phyloP scores from a whole-genome alignment of 2,888 invertebrate species.

The Cactoblastis cactorum region DNA sequence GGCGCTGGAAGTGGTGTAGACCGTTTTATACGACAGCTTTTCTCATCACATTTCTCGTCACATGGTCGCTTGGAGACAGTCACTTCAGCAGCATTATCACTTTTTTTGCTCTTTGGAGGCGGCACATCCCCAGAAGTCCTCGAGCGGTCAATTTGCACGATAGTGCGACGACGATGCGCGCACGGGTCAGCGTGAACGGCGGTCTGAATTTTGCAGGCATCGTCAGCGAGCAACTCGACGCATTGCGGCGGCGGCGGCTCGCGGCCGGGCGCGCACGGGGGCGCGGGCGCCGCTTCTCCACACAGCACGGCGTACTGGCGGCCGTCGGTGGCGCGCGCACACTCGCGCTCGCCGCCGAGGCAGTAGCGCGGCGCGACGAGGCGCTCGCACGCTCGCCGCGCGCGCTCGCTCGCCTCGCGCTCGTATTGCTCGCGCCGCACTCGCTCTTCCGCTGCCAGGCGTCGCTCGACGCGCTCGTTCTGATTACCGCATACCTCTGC shows the following conservation, averaged over 20 bases:
- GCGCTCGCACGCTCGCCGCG: conserved; percentile 5
- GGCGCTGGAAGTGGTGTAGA: neutral
- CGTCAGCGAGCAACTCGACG: conserved; percentile 31
- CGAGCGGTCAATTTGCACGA: conserved; percentile 3
- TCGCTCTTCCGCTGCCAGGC: conserved; percentile 28
- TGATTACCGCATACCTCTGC: conserved; percentile 19
- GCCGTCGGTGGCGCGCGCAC: conserved; percentile 39
- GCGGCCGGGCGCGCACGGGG: conserved; percentile 8
- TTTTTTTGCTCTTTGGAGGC: neutral
- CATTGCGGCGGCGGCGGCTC: conserved; percentile 30
- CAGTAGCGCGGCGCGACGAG: conserved; percentile 11
- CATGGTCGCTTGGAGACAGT: neutral
- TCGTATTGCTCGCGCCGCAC: conserved; percentile 32
- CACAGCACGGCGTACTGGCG: conserved; percentile 27
- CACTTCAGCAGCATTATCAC: neutral
- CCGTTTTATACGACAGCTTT: neutral
- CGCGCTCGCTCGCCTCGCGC: conserved; percentile 25
- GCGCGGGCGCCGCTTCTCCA: conserved; percentile 12
- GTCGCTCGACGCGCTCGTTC: conserved; percentile 32
- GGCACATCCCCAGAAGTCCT: neutral
- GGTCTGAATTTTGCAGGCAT: conserved; percentile 30
- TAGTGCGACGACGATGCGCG: conserved; percentile 40
- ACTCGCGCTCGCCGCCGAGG: conserved; percentile 17
- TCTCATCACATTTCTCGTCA: neutral
- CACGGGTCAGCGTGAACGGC: conserved; percentile 37